phyloP scores from a whole-genome alignment of 2,113 vertebrate species.

The Tupaia tana region DNA sequence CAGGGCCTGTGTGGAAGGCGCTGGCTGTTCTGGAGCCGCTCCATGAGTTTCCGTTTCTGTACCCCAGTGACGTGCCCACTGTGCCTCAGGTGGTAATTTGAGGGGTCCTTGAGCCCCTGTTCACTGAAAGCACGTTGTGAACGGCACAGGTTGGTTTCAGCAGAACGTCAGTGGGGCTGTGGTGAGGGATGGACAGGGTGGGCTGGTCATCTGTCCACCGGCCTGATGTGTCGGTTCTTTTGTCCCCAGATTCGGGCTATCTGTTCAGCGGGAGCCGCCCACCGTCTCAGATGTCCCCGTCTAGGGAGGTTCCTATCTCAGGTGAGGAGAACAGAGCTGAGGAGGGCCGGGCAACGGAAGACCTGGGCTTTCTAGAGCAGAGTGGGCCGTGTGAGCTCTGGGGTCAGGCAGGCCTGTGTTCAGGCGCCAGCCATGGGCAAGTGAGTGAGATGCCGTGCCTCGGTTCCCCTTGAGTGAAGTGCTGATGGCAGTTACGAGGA shows the following conservation, averaged over 20 bases:
- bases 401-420: background rate
- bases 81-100: background rate
- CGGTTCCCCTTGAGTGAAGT: background rate
- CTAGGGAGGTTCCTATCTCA: conserved; percentile 90
- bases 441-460: background rate
- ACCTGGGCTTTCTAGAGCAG: fast-evolving
- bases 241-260: conserved; percentile 93
- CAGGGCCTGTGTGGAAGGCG: background rate
- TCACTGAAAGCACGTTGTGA: fast-evolving
- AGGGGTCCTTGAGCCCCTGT: background rate
- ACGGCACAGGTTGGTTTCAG: background rate
- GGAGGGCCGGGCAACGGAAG: fast-evolving
- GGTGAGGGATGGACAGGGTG: fast-evolving
- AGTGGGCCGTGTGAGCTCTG: background rate
- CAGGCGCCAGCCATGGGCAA: background rate
- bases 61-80: fast-evolving
- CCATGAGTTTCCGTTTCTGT: background rate
- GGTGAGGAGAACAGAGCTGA: conserved; percentile 83
- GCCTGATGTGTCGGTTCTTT: background rate
- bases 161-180: fast-evolving
- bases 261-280: conserved; percentile 97
- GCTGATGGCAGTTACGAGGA: fast-evolving
- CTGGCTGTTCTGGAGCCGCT: no score
- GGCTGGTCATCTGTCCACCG: fast-evolving
- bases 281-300: conserved; percentile 85